These are phyloP conservation scores for Pocillopora verrucosa DNA, from an alignment of 64 coral and sea anemone species.

Conservation along the genomic window DNA sequence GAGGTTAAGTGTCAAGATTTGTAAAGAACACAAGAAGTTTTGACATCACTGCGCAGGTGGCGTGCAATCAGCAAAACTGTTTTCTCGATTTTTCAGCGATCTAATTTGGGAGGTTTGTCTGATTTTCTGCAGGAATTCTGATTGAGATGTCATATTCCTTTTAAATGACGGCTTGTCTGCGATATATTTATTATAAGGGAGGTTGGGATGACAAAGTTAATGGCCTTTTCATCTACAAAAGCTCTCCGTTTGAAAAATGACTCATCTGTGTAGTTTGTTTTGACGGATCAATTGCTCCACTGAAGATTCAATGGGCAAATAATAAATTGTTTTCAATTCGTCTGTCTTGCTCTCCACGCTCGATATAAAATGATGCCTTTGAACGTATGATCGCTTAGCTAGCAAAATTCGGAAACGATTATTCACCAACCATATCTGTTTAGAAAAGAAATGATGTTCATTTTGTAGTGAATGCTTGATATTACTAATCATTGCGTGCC, in stretches of 20 bases:
- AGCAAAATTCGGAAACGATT: not conserved
- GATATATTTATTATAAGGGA: not conserved
- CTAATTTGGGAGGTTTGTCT: not conserved
- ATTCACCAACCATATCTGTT: not conserved
- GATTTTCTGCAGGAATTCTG: not conserved
- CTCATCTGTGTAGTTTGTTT: slow-evolving; percentile 34
- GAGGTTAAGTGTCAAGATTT: slow-evolving; percentile 16
- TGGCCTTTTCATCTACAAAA: not conserved
- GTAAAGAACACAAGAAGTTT: slow-evolving; percentile 46
- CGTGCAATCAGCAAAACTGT: not conserved
- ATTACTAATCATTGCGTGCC: not conserved
- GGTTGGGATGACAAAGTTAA: not conserved
- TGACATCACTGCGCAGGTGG: slow-evolving; percentile 36
- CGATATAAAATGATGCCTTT: not conserved
- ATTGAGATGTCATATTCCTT: too few species aligned
- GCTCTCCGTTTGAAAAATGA: not conserved
- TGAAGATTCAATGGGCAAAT: slow-evolving; percentile 32
- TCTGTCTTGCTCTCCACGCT: not conserved
- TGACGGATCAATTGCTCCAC: not conserved
- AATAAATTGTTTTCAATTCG: slow-evolving; percentile 3
- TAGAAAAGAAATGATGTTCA: not conserved
- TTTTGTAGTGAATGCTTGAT: not conserved
- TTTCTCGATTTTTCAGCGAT: slow-evolving; percentile 5
- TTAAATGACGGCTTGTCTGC: not conserved
- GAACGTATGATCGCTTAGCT: not conserved